A percentile compares a stretch with the other conserved stretches of the same genome.
phyloP scores from a whole-genome alignment of 2,888 invertebrate species.

The Nycteola revayana region DNA sequence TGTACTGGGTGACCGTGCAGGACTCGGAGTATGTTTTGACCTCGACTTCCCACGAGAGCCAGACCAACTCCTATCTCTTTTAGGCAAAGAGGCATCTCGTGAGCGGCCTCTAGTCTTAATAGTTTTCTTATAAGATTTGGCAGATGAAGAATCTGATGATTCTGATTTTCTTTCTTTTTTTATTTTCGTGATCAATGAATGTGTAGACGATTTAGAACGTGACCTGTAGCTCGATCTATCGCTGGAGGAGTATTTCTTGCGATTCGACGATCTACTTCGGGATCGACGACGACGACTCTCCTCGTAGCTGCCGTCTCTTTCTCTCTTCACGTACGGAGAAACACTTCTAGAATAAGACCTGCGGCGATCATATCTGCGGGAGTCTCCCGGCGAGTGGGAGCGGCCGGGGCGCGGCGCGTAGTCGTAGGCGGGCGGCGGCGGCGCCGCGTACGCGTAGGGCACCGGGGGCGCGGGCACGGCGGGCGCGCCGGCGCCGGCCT shows the following conservation, averaged over 20 bases:
- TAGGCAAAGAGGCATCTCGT: slow-evolving; percentile 45
- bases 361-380: slow-evolving; percentile 41
- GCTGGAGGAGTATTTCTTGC: slow-evolving; percentile 62
- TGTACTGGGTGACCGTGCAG: slow-evolving; percentile 36
- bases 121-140: slow-evolving; percentile 49
- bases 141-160: slow-evolving; percentile 56
- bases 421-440: slow-evolving; percentile 12
- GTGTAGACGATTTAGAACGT: slow-evolving; percentile 45
- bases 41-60: slow-evolving; percentile 40
- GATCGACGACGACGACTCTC: slow-evolving; percentile 46
- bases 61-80: slow-evolving; percentile 42
- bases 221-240: slow-evolving; percentile 59
- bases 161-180: slow-evolving; percentile 41
- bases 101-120: slow-evolving; percentile 28
- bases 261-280: slow-evolving; percentile 50
- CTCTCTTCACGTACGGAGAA: slow-evolving; percentile 54
- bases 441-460: slow-evolving; percentile 1
- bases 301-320: slow-evolving; percentile 55
- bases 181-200: slow-evolving; percentile 25
- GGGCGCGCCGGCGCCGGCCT: slow-evolving; percentile 4
- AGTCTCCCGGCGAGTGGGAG: slow-evolving; percentile 40
- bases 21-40: slow-evolving; percentile 38
- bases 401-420: slow-evolving; percentile 24
- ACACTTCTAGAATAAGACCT: slow-evolving; percentile 53
- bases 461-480: slow-evolving; percentile 4